Percentiles rank a stretch among this genome's conserved stretches.
Conservation (phyloP, 2,797 vertebrate species). For the Notolabrus celidotus region DNA sequence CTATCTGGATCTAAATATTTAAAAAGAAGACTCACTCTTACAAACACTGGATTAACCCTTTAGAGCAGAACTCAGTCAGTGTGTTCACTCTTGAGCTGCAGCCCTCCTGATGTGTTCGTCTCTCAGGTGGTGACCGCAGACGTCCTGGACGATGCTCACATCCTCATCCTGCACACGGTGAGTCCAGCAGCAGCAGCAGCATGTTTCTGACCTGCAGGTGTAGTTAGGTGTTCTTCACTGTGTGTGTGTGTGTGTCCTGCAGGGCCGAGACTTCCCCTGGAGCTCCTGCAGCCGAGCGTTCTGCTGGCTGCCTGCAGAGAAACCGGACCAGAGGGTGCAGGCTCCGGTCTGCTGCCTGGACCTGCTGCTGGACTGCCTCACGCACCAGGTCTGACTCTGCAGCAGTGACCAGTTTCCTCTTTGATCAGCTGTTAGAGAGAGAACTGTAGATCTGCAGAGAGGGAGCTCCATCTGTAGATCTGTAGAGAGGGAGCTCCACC, state of each 20-base stretch:
- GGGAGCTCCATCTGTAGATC: no score
- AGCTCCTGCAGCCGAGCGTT: constrained; percentile 94
- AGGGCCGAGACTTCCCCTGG: constrained; percentile 95
- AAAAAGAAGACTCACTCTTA: no score
- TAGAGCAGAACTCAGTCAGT: no score
- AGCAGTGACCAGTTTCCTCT: no score
- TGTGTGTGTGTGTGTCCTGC: not conserved
- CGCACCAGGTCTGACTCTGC: constrained; percentile 82
- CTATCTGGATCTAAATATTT: no score
- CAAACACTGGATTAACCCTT: no score
- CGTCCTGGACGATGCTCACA: constrained; percentile 86
- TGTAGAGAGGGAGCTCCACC: no score
- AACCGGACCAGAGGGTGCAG: constrained; percentile 76
- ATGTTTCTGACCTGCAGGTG: no score
- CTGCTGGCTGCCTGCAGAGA: constrained; percentile 88
- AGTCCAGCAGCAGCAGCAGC: constrained; percentile 54
- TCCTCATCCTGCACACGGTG: constrained; percentile 95
- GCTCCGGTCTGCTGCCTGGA: constrained; percentile 92
- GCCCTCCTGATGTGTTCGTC: not conserved
- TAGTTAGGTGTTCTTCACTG: not conserved
- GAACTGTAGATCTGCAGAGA: no score
- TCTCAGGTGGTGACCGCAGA: constrained; percentile 93
- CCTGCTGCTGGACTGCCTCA: constrained; percentile 87
- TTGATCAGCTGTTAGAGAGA: not conserved
- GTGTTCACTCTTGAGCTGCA: not conserved